Base-by-base conservation (phyloP, 1,140 invertebrate genomes). In the Orchestia grillus region DNA sequence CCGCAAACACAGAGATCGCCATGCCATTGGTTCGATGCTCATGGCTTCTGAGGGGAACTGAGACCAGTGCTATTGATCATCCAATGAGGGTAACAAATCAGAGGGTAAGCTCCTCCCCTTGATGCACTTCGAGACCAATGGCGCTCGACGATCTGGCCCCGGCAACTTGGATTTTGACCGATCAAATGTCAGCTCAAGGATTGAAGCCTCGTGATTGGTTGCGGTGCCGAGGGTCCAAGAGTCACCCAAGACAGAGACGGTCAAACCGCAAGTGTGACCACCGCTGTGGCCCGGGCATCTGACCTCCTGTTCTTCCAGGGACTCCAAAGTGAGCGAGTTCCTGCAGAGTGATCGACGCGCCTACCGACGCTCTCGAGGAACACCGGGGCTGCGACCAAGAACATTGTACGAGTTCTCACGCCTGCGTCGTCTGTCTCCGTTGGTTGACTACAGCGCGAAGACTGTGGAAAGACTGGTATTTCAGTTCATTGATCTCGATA, bases 221-320 rank as follows among this genome's bases (percentile, higher is more conserved):
- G 92, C 44, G 92, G 44, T 94, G 92, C 44, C 47, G 92, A 94
- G 92, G 92, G 47, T 94, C 92, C 92, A 94, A 45, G 92, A 44
- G 92, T 94, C 92, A 94, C 92, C 43, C 92, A 94, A 94, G 92
- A 94, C 92, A 94, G 92, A 45, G 92, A 94, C 44, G 92, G 92
- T 94, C 92, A 94, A 94, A 94, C 92, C 92, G 92, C 92, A 94
- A 94, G 92, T 94, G 92, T 94, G 92, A 94, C 92, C 92, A 94
- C 43, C 92, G 44, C 92, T 94, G 92, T 94, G 92, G 92, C 92
- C 92, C 43, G 92, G 92, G 43, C 44, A 94, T 44, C 92, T 94
- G 92, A 94, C 92, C 92, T 90, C 43, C 88, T 90, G 88, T 90
- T 42, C 88, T 15, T 90, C 43, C 88, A 90, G 88, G 41, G 3